phyloP scores from a whole-genome alignment of 2,888 invertebrate genomes.

The Chesias legatella region DNA sequence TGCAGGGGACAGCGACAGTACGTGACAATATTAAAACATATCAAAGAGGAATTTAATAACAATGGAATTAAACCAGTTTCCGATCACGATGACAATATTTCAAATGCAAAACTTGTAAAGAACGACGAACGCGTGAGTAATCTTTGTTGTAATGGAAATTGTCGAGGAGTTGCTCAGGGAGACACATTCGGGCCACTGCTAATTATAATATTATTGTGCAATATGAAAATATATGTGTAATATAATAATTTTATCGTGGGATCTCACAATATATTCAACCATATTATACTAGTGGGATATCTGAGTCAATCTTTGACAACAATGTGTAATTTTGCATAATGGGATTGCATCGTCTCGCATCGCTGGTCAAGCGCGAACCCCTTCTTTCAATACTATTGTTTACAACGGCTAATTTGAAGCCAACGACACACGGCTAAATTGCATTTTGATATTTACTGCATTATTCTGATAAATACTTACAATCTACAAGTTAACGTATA shows the following conservation, averaged over 20 bases:
- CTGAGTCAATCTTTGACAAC: constrained; percentile 21
- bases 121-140: constrained; percentile 32
- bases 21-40: constrained; percentile 43
- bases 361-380: constrained; percentile 23
- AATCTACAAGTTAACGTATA: too few relatives aligned
- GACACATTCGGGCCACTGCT: neutral
- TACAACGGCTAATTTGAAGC: neutral
- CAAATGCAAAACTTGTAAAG: constrained; percentile 31
- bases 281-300: constrained; percentile 2
- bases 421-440: constrained; percentile 9
- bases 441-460: constrained; percentile 1
- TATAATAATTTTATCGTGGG: too few relatives aligned
- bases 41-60: constrained; percentile 39
- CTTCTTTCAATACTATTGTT: constrained; percentile 6
- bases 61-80: constrained; percentile 38
- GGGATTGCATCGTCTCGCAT: constrained; percentile 23
- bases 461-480: neutral
- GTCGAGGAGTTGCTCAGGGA: constrained; percentile 5
- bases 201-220: neutral
- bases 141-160: constrained; percentile 15
- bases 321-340: constrained; percentile 28
- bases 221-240: too few relatives aligned
- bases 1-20: constrained; percentile 32
- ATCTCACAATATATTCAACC: neutral
- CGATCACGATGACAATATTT: constrained; percentile 37